Percentiles rank a stretch among this genome's conserved stretches.
phyloP scores from a whole-genome alignment of 2,888 invertebrate genomes.

The Chouioia cunea region DNA sequence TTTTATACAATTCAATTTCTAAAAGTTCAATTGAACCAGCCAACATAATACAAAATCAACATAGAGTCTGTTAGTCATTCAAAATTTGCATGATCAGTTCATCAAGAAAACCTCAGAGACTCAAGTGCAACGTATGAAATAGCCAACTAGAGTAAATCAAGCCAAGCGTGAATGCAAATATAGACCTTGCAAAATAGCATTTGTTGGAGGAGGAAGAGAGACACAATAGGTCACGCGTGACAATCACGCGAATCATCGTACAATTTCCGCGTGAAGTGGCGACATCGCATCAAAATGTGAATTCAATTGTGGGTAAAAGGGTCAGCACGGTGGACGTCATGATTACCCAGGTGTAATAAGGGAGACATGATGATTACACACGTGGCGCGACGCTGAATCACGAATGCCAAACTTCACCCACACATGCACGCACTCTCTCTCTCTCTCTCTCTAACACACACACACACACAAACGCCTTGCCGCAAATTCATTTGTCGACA shows the following conservation, averaged over 20 bases:
- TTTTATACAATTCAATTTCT: background rate
- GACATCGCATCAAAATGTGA: conserved; percentile 12
- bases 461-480: conserved; percentile 12
- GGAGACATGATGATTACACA: conserved; percentile 55
- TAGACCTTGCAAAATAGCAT: too few species aligned
- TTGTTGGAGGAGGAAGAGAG: too few species aligned
- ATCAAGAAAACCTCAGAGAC: too few species aligned
- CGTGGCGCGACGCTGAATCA: conserved; percentile 52
- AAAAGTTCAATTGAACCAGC: background rate
- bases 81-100: too few species aligned
- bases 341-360: conserved; percentile 51
- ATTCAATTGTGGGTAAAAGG: conserved; percentile 18
- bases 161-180: too few species aligned
- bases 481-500: conserved; percentile 60
- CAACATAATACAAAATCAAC: background rate
- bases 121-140: too few species aligned
- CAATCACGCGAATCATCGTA: too few species aligned
- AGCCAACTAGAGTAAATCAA: too few species aligned
- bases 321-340: conserved; percentile 36
- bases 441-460: background rate
- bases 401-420: conserved; percentile 57
- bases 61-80: too few species aligned
- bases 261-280: too few species aligned
- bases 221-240: too few species aligned
- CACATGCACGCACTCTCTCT: conserved; percentile 28